Evolutionary conservation across 2,797 vertebrate genomes (phyloP).

Genomic region (Enteromius treurensis): DNA sequence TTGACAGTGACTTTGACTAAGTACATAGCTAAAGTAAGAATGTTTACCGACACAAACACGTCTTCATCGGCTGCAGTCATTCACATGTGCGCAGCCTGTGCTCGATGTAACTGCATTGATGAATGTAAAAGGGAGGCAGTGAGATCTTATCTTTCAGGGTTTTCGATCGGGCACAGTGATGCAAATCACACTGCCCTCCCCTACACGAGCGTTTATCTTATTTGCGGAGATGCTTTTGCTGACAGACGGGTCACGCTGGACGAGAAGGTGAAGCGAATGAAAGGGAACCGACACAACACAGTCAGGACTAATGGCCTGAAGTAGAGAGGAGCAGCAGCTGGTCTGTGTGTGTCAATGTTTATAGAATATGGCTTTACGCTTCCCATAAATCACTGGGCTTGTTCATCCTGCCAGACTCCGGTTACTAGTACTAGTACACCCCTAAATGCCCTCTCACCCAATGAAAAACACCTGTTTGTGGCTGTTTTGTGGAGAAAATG

Average conservation of each 20-base stretch:
- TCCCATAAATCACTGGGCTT: slow-evolving; percentile 76
- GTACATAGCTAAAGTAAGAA: slow-evolving; percentile 15
- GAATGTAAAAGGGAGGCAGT: slow-evolving; percentile 48
- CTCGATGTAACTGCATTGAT: slow-evolving; percentile 21
- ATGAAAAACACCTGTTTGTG: slow-evolving; percentile 13
- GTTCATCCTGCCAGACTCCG: slow-evolving; percentile 63
- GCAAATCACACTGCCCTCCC: neutral
- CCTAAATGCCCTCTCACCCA: slow-evolving; percentile 17
- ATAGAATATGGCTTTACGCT: slow-evolving; percentile 80
- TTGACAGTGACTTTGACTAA: slow-evolving; percentile 33
- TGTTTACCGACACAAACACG: slow-evolving; percentile 21
- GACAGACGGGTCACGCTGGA: slow-evolving; percentile 76
- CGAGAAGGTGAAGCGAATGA: slow-evolving; percentile 60
- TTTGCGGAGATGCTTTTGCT: slow-evolving; percentile 60
- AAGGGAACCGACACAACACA: slow-evolving; percentile 23
- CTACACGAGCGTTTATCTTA: neutral
- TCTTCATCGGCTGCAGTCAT: slow-evolving; percentile 8
- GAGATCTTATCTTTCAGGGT: slow-evolving; percentile 11
- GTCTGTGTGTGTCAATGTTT: slow-evolving; percentile 81
- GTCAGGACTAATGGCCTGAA: slow-evolving; percentile 56
- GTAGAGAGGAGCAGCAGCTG: slow-evolving; percentile 69
- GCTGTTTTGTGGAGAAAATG: slow-evolving; percentile 32
- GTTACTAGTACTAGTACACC: slow-evolving; percentile 67
- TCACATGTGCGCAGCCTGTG: neutral
- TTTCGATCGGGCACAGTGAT: neutral